Conservation (phyloP, 2,888 invertebrate species). For the Phorcus lineatus region DNA sequence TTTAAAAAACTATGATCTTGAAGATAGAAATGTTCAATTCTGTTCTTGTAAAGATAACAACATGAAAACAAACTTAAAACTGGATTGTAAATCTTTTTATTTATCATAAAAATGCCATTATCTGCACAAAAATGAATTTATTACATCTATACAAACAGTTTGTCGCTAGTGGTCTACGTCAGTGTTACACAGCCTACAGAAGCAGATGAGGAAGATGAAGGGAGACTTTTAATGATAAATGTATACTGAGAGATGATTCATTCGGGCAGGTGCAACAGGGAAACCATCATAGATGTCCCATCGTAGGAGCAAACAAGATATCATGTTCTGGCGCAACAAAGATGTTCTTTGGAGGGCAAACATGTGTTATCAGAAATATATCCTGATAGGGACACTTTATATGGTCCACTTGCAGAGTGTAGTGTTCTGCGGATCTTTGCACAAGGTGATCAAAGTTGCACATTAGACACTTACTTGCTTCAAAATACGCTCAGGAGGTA, state of each 20-base stretch:
- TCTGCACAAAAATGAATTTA: slow-evolving; percentile 9
- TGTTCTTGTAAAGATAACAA: not conserved
- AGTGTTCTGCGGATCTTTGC: not conserved
- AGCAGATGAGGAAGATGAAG: not conserved
- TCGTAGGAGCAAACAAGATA: too few relatives aligned
- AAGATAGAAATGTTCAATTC: not conserved
- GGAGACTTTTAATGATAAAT: not conserved
- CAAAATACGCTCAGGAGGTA: slow-evolving; percentile 1
- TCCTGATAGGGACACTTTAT: too few relatives aligned
- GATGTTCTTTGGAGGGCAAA: too few relatives aligned
- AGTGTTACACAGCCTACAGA: not conserved
- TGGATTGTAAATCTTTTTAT: not conserved
- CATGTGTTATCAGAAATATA: too few relatives aligned
- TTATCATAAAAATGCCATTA: slow-evolving; percentile 7
- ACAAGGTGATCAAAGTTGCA: not conserved
- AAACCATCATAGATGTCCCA: too few relatives aligned
- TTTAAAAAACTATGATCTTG: too few relatives aligned
- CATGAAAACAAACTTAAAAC: not conserved
- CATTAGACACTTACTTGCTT: not conserved
- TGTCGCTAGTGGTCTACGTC: slow-evolving; percentile 1
- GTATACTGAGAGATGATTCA: not conserved
- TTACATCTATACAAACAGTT: slow-evolving; percentile 10
- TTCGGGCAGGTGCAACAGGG: too few relatives aligned
- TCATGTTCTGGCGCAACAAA: too few relatives aligned
- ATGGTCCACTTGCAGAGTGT: not conserved